A percentile compares a stretch with the other conserved stretches of the same genome.
Evolutionary conservation across 2,888 invertebrate species (phyloP).

Genomic region (Tridacna gigas): DNA sequence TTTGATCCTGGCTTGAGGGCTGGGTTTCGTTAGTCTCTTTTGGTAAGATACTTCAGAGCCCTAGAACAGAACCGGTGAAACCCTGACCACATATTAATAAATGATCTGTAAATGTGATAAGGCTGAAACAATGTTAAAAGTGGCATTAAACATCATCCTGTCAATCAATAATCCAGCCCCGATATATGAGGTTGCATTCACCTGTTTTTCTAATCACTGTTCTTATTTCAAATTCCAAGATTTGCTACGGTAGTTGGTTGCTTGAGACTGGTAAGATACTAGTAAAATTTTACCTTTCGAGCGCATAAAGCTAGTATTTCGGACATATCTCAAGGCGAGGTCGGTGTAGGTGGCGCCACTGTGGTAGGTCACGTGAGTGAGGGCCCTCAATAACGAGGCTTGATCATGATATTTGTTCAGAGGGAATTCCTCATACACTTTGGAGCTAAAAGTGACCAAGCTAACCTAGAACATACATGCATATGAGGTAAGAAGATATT

Average conservation of each 20-base stretch:
- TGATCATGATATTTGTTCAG: slow-evolving; percentile 41
- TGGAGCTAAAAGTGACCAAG: slow-evolving; percentile 28
- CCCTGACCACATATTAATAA: too few species aligned
- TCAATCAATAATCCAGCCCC: too few species aligned
- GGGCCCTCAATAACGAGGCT: slow-evolving; percentile 35
- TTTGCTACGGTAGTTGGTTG: not conserved
- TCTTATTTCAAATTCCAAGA: not conserved
- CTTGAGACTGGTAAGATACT: not conserved
- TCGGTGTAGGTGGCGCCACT: slow-evolving; percentile 63
- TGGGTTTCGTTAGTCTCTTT: too few species aligned
- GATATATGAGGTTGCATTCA: not conserved
- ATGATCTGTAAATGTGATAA: too few species aligned
- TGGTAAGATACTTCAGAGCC: too few species aligned
- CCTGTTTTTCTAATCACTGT: not conserved
- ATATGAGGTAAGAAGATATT: too few species aligned
- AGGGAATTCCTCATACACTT: slow-evolving; percentile 33
- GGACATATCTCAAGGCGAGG: slow-evolving; percentile 52
- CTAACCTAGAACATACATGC: slow-evolving; percentile 32
- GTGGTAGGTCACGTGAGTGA: slow-evolving; percentile 39
- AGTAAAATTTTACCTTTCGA: slow-evolving; percentile 37
- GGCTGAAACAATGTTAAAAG: too few species aligned
- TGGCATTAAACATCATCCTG: too few species aligned
- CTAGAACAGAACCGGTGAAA: too few species aligned
- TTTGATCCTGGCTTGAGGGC: too few species aligned
- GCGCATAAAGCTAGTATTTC: slow-evolving; percentile 49